Evolutionary conservation across 1,140 invertebrate species (phyloP), one percentile per base, ranked within the genome.

Genomic region (Aphidius ervi): DNA sequence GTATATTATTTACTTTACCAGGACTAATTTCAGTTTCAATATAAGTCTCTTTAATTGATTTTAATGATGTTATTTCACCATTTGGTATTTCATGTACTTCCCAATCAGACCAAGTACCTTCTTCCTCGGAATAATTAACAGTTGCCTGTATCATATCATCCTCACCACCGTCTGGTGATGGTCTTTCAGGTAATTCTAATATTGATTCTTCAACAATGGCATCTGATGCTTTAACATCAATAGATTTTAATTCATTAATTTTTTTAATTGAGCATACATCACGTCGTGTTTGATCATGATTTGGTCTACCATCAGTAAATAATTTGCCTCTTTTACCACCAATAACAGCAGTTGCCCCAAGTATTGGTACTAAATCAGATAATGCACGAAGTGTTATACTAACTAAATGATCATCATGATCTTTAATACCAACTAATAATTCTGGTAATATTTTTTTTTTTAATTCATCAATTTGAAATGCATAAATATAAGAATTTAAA

Each of bases 221-320:
- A 37, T 53, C 57, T 41, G 39, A 2, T 41, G 37, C 6, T 23
- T 43, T 58, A n/a, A 54, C 46, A n/a, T 48, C 49, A 10, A 31
- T 43, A 49, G 23, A 39, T 42, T 39, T 46, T 49, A 31, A 23
- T 4, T 50, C 52, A 16, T 31, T 56, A 37, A 50, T 52, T 52
- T 39, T 43, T 48, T 52, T 40, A n/a, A 46, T 65, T 53, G 46
- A 41, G 41, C 43, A 53, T 5, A 59, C 23, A 43, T 72, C 70
- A 62, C 53, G 46, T 49, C 49, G 50, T 37, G 47, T 68, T 16
- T 65, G 71, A 69, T 56, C 64, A 74, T 78, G 61, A 62, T 83
- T 83, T 3, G 92, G 92, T 64, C 87, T 82, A 9, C 91, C 92
- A 74, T 93, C 91, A 5, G 88, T 88, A 68, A 95, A 95, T 46